A percentile compares a stretch with the other conserved stretches of the same genome.
phyloP scores from a whole-genome alignment of 2,888 invertebrate species.

The Mycogona germanica region DNA sequence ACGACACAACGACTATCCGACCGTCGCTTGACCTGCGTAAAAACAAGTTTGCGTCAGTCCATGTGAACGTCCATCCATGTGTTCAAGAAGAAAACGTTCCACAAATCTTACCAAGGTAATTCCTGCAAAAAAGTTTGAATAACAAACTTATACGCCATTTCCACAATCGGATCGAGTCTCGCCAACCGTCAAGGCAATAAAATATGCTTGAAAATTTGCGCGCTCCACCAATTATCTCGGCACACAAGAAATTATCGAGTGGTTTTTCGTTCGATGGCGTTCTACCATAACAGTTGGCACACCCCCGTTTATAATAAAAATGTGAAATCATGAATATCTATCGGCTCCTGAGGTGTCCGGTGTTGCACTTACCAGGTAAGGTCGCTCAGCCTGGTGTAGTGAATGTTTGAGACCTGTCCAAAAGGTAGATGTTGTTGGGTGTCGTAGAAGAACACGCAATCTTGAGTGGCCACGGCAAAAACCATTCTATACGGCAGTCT shows the following conservation, averaged over 20 bases:
- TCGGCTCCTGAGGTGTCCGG: not conserved
- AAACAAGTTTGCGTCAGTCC: no score
- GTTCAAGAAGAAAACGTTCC: not conserved
- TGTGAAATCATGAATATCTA: not conserved
- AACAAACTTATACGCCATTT: no score
- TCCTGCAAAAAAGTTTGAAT: no score
- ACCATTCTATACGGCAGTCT: constrained; percentile 64
- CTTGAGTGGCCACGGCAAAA: constrained; percentile 82
- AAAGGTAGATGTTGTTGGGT: constrained; percentile 72
- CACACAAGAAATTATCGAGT: no score
- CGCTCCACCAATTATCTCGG: no score
- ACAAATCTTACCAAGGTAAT: no score
- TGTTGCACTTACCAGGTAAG: constrained; percentile 52
- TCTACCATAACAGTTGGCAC: no score
- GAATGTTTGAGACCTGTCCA: constrained; percentile 67
- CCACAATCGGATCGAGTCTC: no score
- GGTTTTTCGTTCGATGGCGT: no score
- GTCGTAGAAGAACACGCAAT: constrained; percentile 71
- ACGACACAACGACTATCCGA: constrained; percentile 57
- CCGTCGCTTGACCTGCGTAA: constrained; percentile 57
- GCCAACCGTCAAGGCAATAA: no score
- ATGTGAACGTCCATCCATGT: not conserved
- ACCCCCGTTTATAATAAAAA: no score
- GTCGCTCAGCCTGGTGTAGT: constrained; percentile 79
- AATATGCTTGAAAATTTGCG: no score